These are phyloP conservation scores for Colletes gigas DNA, from an alignment of 1,140 invertebrate species.

Conservation along the genomic window DNA sequence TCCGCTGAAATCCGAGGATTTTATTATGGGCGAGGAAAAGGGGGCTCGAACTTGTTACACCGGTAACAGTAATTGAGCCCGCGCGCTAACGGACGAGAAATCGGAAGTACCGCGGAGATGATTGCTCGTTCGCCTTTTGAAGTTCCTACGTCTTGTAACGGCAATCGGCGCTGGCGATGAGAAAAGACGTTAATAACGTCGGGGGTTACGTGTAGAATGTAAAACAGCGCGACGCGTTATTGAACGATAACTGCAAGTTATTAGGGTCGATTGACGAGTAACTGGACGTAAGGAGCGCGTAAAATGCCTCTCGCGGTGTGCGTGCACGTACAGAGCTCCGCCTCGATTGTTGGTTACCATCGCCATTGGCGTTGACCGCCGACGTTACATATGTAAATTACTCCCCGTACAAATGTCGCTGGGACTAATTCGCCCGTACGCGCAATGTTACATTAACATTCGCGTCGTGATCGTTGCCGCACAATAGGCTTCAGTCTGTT, in stretches of 20 bases:
- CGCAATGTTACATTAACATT: slow-evolving; percentile 51
- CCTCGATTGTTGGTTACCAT: slow-evolving; percentile 65
- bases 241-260: slow-evolving; percentile 73
- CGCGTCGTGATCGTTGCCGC: slow-evolving; percentile 25
- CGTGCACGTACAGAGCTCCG: slow-evolving; percentile 61
- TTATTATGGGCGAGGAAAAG: neutral
- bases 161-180: slow-evolving; percentile 40
- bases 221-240: slow-evolving; percentile 64
- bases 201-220: slow-evolving; percentile 54
- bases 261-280: slow-evolving; percentile 76
- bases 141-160: slow-evolving; percentile 37
- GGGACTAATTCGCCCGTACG: slow-evolving; percentile 35
- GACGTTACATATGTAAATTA: slow-evolving; percentile 59
- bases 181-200: slow-evolving; percentile 54
- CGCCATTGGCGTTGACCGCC: slow-evolving; percentile 58
- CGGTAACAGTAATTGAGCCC: neutral
- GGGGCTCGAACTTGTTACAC: neutral
- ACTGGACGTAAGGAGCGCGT: slow-evolving; percentile 66
- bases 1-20: no score
- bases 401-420: slow-evolving; percentile 41
- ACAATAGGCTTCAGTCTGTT: slow-evolving; percentile 15
- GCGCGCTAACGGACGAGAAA: neutral
- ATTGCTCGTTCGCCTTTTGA: slow-evolving; percentile 15
- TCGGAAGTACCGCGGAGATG: neutral
- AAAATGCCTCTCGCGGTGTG: slow-evolving; percentile 70